Evolutionary conservation across 1,140 invertebrate species (phyloP), one percentile per base, ranked within the genome.

Genomic region (Drosophila lacertosa): DNA sequence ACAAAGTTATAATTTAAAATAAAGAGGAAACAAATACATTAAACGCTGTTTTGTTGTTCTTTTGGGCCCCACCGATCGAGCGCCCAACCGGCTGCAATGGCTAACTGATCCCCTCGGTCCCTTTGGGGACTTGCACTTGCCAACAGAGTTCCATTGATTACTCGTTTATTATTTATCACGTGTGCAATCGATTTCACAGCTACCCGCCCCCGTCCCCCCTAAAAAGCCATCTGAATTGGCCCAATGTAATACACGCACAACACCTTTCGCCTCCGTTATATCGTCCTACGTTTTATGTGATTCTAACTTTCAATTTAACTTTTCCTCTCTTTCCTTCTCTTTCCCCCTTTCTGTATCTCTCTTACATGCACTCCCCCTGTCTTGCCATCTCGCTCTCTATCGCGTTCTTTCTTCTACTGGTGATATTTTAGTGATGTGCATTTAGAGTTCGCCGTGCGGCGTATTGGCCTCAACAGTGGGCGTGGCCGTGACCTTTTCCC

Each of bases 371-470:
- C 35, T 39, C 13, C 11, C 16, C 7, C 48, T 20, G 10, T 53
- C 32, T 10, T 16, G n/a, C 15, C 35, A 11, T 20, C 24, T n/a
- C 26, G 50, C 29, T 18, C 22, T 40, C 50, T 16, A n/a, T 47
- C 18, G 45, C 20, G 33, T 29, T 45, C 39, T 24, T 11, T 16
- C 13, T 53, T 48, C 37, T 26, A 11, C 13, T 53, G 9, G 5
- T 22, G 9, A 15, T 26, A n/a, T 13, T 37, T 2, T 37, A 33
- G 32, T 29, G n/a, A 18, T 67, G 33, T 48, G n/a, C 4, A 29
- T 39, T 90, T 90, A 90, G 32, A 90, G 88, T 54, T 90, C 89
- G 45, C 81, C 66, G 62, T 89, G 89, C 37, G 89, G 84, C 42
- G 81, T 83, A 33, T 89, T 79, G 9, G 59, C n/a, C 0, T 90